phyloP scores from a whole-genome alignment of 2,888 invertebrate species.

The Cephus rjabovi region DNA sequence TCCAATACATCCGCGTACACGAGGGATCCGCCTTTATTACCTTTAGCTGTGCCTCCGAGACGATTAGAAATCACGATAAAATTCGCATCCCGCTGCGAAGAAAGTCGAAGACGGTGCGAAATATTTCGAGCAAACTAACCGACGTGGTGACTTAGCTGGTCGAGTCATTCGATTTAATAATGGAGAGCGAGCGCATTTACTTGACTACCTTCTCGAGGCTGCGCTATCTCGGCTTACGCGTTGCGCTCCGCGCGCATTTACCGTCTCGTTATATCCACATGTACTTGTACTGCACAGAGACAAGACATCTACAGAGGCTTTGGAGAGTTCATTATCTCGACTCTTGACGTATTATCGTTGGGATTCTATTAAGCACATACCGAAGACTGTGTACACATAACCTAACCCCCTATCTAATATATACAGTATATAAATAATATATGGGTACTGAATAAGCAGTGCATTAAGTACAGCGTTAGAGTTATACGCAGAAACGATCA shows the following conservation, averaged over 20 bases:
- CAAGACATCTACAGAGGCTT: background rate
- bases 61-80: conserved; percentile 12
- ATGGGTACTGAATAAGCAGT: background rate
- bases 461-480: background rate
- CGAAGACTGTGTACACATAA: background rate
- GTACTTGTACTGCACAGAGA: background rate
- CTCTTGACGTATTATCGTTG: background rate
- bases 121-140: conserved; percentile 3
- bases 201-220: background rate
- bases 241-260: background rate
- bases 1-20: background rate
- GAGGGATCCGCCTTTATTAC: background rate
- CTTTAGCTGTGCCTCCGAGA: background rate
- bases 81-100: conserved; percentile 36
- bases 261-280: background rate
- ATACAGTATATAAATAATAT: background rate
- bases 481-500: background rate
- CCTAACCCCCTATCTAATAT: background rate
- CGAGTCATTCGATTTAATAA: conserved; percentile 43
- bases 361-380: background rate
- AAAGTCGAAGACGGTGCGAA: conserved; percentile 26
- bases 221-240: background rate
- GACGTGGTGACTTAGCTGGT: conserved; percentile 16
- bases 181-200: conserved; percentile 22
- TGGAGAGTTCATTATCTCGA: conserved; percentile 2